phyloP scores from a whole-genome alignment of 2,113 vertebrate genomes.

The Sphaerodactylus townsendi region DNA sequence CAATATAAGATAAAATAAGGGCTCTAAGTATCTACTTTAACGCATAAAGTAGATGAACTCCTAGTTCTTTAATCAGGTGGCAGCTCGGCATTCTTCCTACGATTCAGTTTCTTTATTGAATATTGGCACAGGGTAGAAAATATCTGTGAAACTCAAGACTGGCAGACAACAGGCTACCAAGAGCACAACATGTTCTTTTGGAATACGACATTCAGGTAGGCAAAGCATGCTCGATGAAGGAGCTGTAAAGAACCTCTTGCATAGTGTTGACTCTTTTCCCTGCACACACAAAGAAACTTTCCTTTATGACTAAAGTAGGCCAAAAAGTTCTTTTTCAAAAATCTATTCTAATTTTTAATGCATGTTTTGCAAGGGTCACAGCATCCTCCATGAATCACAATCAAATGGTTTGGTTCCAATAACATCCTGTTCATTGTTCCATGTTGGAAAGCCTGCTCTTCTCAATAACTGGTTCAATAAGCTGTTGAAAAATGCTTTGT shows the following conservation, averaged over 20 bases:
- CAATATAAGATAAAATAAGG: too few species aligned
- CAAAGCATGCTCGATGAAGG: neutral
- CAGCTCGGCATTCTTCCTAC: neutral
- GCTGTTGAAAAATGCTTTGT: conserved; percentile 72
- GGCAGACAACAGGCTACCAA: neutral
- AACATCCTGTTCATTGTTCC: conserved; percentile 49
- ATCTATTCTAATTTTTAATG: conserved; percentile 54
- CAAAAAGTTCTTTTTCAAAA: conserved; percentile 24
- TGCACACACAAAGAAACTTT: conserved; percentile 19
- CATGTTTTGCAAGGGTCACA: neutral
- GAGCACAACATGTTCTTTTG: neutral
- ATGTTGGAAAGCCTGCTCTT: conserved; percentile 44
- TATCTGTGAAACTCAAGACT: neutral
- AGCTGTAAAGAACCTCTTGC: neutral
- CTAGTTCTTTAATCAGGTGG: neutral
- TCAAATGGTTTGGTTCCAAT: conserved; percentile 40
- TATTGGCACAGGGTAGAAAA: neutral
- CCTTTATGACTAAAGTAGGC: conserved; percentile 34
- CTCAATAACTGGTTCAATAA: conserved; percentile 73
- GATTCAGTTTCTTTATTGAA: too few species aligned
- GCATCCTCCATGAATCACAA: conserved; percentile 47
- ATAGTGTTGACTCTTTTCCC: neutral
- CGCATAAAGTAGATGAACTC: neutral
- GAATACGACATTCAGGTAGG: neutral
- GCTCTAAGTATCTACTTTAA: too few species aligned